Evolutionary conservation across 2,113 vertebrate species (phyloP).

Genomic region (Dissostichus mawsoni): DNA sequence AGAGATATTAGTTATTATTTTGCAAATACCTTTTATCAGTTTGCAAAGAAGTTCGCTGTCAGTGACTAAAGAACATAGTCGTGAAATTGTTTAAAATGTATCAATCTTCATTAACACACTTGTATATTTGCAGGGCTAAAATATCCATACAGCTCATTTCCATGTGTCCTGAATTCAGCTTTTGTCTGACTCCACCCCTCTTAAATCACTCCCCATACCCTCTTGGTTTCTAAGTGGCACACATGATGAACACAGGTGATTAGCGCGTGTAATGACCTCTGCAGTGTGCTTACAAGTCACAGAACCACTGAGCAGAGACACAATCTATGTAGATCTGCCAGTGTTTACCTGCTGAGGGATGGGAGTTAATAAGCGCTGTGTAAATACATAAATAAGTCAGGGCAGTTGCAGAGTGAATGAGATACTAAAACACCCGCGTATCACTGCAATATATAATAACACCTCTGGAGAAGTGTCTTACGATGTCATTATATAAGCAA

Average conservation of each 20-base stretch:
- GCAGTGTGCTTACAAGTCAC: conserved; percentile 25
- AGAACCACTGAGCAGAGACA: not conserved
- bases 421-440: not conserved
- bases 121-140: too few species aligned
- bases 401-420: not conserved
- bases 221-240: not conserved
- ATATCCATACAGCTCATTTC: not conserved
- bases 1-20: too few species aligned
- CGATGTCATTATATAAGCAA: not conserved
- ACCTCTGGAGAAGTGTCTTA: not conserved
- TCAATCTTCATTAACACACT: too few species aligned
- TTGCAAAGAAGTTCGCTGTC: too few species aligned
- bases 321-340: not conserved
- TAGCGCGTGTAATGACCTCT: conserved; percentile 33
- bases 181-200: not conserved
- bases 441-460: not conserved
- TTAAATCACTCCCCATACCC: conserved; percentile 1
- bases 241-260: conserved; percentile 36
- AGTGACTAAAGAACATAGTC: too few species aligned
- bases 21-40: too few species aligned
- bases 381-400: conserved; percentile 8
- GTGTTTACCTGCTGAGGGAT: not conserved
- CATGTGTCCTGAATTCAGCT: not conserved
- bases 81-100: too few species aligned
- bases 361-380: not conserved